These are phyloP conservation scores for Sanderia malayensis DNA, from an alignment of 30 jellyfish, hydroid and myxozoan species.

Conservation along the genomic window DNA sequence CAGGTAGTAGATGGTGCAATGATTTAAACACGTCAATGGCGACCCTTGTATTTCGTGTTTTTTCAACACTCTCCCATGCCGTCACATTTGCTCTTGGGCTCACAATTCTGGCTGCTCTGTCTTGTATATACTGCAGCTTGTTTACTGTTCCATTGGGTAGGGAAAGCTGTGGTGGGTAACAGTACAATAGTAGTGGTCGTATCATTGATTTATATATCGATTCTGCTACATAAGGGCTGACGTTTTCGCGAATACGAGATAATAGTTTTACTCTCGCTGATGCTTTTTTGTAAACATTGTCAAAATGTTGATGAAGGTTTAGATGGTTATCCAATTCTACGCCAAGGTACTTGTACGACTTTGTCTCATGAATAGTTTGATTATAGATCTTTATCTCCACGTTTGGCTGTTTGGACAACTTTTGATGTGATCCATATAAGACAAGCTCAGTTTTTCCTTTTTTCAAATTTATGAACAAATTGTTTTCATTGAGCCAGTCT, in stretches of 20 bases:
- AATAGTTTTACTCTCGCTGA: conserved; percentile 38
- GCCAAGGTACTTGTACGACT: conserved; percentile 7
- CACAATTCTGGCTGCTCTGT: conserved; percentile 37
- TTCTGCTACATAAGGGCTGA: conserved; percentile 44
- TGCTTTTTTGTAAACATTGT: conserved; percentile 45
- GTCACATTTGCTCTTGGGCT: conserved; percentile 27
- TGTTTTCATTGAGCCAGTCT: conserved; percentile 43
- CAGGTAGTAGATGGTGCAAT: conserved; percentile 44
- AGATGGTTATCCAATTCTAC: conserved; percentile 57
- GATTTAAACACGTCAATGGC: conserved; percentile 48
- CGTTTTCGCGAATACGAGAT: conserved; percentile 40
- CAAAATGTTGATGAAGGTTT: conserved; percentile 49
- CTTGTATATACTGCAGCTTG: conserved; percentile 22
- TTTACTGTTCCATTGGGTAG: conserved; percentile 44
- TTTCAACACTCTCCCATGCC: conserved; percentile 43
- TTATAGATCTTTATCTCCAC: conserved; percentile 30
- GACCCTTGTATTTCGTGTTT: conserved; percentile 46
- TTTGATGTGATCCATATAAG: conserved; percentile 32
- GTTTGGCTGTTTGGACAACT: conserved; percentile 36
- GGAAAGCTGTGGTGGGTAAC: conserved; percentile 61
- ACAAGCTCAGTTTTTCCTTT: conserved; percentile 30
- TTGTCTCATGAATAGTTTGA: conserved; percentile 52
- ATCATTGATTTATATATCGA: conserved; percentile 44
- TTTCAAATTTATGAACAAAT: too few species aligned
- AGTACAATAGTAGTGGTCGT: conserved; percentile 57